Percentiles rank a stretch among this genome's conserved stretches.
phyloP scores from a whole-genome alignment of 2,113 vertebrate genomes.

The Zapornia atra region DNA sequence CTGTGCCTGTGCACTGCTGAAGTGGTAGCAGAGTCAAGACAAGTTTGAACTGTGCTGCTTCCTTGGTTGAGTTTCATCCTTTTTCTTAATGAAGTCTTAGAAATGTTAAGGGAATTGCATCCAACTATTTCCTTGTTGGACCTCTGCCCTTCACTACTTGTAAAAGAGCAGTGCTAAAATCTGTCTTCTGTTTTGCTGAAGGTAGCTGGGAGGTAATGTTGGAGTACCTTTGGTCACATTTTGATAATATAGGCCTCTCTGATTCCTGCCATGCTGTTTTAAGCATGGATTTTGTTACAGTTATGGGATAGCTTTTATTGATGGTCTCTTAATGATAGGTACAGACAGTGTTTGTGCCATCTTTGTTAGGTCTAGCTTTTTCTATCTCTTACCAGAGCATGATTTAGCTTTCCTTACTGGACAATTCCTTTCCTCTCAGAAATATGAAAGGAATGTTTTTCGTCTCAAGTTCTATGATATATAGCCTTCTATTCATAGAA shows the following conservation, averaged over 20 bases:
- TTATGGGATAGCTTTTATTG: neutral
- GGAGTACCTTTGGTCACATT: neutral
- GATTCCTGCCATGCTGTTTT: neutral
- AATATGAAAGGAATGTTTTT: neutral
- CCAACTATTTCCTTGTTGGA: neutral
- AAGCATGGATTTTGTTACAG: neutral
- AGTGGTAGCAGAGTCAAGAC: neutral
- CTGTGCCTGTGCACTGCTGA: neutral
- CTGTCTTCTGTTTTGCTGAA: neutral
- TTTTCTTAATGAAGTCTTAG: neutral
- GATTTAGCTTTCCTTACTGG: neutral
- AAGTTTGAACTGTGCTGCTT: neutral
- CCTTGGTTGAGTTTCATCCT: neutral
- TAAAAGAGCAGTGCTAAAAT: neutral
- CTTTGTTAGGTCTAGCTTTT: constrained; percentile 1
- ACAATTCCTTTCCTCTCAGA: constrained; percentile 2
- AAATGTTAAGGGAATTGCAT: neutral
- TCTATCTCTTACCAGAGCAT: neutral
- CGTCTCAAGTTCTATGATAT: neutral
- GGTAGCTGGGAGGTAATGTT: neutral
- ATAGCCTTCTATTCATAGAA: neutral
- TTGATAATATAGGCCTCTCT: constrained; percentile 24
- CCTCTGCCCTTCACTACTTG: neutral
- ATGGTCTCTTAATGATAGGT: neutral
- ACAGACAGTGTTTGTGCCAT: neutral